Base-by-base conservation (phyloP, 2,888 invertebrate genomes). In the Gandaritis pyraliata region DNA sequence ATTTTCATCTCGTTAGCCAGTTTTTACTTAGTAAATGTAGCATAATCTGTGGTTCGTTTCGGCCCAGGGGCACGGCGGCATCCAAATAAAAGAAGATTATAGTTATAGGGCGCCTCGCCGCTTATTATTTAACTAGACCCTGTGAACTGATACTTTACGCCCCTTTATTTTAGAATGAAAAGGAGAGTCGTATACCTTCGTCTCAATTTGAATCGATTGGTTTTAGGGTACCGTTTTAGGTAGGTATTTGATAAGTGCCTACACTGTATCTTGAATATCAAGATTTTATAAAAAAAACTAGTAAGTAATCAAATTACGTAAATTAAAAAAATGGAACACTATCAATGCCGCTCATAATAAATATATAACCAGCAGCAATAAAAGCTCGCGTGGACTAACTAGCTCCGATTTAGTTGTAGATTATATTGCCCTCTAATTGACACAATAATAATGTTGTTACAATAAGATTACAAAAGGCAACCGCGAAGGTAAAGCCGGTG, bases 91-190 rank as follows among this genome's bases (percentile, higher is more conserved):
- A 86, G 78, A 75, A 87, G 85, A 88, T 87, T 87, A 88, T 88
- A 89, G 87, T 90, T 90, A 88, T 80, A 88, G 84, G 86, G 83
- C 85, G 79, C 81, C 76, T 76, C 76, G 79, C 83, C 85, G 86
- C 87, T 89, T 87, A 87, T 89, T 90, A 90, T 89, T 88, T 87
- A 91, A 90, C 88, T 88, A 89, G 87, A 77, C 75, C 83, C 82
- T 82, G 85, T 86, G 85, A 87, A 86, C 83, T 80, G 80, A 85
- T 79, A 80, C 81, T 81, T 84, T 80, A 82, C 84, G 87, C 89
- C 83, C 88, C 82, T 80, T 79, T 76, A 71, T 71, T 75, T 75
- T 69, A 78, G 78, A 71, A 65, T 56, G 77, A 85, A 69, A 73
- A 77, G 75, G 76, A 83, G 65, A 68, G 64, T 64, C 61, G 71